Evolutionary conservation across 2,888 invertebrate species (phyloP).

Genomic region (Tinea trinotella): DNA sequence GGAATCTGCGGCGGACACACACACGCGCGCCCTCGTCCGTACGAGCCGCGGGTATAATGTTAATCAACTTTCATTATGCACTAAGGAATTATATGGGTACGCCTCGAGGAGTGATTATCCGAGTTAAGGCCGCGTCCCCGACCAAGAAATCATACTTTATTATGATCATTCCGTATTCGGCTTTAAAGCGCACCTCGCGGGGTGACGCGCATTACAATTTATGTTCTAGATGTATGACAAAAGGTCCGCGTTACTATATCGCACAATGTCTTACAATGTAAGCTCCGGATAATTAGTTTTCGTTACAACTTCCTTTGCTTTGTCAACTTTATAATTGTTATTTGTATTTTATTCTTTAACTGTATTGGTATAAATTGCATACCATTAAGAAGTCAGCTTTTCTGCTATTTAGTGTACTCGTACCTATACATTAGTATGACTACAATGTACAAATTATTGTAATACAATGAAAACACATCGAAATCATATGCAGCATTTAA

Average conservation of each 20-base stretch:
- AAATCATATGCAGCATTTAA: not conserved
- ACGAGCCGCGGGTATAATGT: conserved; percentile 47
- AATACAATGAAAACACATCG: not conserved
- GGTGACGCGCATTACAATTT: conserved; percentile 58
- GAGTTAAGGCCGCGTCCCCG: conserved; percentile 62
- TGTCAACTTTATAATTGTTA: not conserved
- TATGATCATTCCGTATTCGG: conserved; percentile 58
- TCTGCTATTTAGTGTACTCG: too few relatives aligned
- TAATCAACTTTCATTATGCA: conserved; percentile 74
- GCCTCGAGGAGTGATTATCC: conserved; percentile 69
- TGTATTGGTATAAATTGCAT: too few relatives aligned
- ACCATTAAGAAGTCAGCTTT: too few relatives aligned
- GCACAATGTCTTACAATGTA: conserved; percentile 46
- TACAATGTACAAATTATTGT: not conserved
- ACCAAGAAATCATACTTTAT: conserved; percentile 71
- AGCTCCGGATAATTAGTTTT: conserved; percentile 49
- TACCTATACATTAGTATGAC: too few relatives aligned
- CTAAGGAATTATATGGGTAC: conserved; percentile 72
- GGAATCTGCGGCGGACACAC: conserved; percentile 88
- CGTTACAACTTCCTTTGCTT: conserved; percentile 24
- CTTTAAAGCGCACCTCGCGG: conserved; percentile 53
- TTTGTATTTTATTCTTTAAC: conserved; percentile 2
- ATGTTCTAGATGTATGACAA: conserved; percentile 59
- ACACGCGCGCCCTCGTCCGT: conserved; percentile 47
- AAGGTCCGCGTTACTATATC: conserved; percentile 32